Percentiles rank a stretch among this genome's conserved stretches.
Conservation (phyloP, 2,797 vertebrate species). For the Pygocentrus nattereri region DNA sequence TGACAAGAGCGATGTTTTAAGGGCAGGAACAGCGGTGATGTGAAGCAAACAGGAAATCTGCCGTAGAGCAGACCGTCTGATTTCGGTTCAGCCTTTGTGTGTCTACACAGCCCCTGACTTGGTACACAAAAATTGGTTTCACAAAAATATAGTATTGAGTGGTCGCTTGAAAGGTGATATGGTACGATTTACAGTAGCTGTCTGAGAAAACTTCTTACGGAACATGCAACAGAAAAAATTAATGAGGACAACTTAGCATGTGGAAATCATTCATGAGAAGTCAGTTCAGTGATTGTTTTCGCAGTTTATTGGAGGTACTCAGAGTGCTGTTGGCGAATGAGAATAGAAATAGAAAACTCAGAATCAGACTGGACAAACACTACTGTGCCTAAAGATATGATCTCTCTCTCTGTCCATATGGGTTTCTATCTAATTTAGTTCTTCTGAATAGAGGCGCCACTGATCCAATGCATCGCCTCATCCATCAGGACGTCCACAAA, state of each 20-base stretch:
- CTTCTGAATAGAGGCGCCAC: conserved; percentile 18
- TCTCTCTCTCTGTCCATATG: neutral
- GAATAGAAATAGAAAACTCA: neutral
- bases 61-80: no score
- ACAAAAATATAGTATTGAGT: neutral
- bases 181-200: neutral
- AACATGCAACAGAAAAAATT: neutral
- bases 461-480: conserved; percentile 30
- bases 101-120: no score
- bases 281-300: no score
- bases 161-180: neutral
- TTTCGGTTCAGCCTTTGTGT: no score
- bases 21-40: no score
- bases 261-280: neutral
- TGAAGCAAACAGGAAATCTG: no score
- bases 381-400: neutral
- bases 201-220: neutral
- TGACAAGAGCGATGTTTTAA: no score
- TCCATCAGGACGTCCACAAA: conserved; percentile 15
- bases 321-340: neutral
- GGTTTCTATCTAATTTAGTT: conserved; percentile 24
- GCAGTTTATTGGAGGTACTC: neutral
- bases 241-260: neutral
- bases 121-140: no score
- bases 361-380: neutral